Evolutionary conservation across 2,888 invertebrate genomes (phyloP).

Genomic region (Mimachlamys varia): DNA sequence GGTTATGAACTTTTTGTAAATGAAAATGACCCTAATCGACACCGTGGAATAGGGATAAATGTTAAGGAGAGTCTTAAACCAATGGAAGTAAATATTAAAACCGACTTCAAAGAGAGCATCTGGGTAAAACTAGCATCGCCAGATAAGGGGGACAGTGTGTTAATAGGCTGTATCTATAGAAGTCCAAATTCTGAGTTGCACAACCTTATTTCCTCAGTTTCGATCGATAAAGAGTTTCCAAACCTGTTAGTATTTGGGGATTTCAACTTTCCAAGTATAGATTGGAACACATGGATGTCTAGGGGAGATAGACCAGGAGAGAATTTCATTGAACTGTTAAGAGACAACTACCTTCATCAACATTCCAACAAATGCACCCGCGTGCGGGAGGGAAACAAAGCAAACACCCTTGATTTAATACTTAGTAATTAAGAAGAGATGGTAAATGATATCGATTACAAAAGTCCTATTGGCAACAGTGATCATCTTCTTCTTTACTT

Average conservation of each 20-base stretch:
- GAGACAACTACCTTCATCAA: slow-evolving; percentile 44
- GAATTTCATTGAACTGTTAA: neutral
- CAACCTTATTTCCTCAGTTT: neutral
- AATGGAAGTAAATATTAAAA: neutral
- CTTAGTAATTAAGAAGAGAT: no score
- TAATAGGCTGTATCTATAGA: slow-evolving; percentile 38
- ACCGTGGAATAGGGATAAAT: neutral
- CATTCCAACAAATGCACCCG: slow-evolving; percentile 5
- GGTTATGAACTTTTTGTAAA: slow-evolving; percentile 23
- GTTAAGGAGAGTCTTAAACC: neutral
- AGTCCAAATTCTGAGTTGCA: slow-evolving; percentile 30
- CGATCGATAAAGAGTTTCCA: neutral
- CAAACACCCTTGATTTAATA: no score
- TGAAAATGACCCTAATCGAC: neutral
- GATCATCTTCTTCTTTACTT: no score
- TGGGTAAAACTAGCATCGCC: no score
- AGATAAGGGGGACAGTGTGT: neutral
- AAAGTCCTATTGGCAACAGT: no score
- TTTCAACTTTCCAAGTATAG: slow-evolving; percentile 42
- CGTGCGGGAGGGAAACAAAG: neutral
- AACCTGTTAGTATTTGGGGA: slow-evolving; percentile 38
- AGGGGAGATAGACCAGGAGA: neutral
- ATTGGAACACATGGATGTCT: slow-evolving; percentile 29
- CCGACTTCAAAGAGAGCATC: slow-evolving; percentile 17
- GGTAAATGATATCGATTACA: no score